A percentile compares a stretch with the other conserved stretches of the same genome.
These are phyloP conservation scores for Hirtodrosophila histrioides DNA, from an alignment of 2,888 invertebrate genomes.

Conservation along the genomic window DNA sequence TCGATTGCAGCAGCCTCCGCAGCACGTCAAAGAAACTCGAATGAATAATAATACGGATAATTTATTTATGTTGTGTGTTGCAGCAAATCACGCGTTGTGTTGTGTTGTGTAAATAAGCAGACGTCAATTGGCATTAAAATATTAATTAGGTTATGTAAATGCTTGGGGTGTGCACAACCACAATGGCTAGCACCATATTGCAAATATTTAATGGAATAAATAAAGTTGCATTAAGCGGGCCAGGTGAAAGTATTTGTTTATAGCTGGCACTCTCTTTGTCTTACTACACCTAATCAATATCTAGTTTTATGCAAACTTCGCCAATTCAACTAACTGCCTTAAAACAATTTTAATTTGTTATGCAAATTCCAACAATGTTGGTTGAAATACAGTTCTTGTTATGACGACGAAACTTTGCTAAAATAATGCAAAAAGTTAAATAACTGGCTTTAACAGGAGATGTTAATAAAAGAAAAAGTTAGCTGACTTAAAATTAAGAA, in stretches of 20 bases:
- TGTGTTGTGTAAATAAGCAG: slow-evolving; percentile 56
- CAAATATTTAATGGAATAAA: slow-evolving; percentile 22
- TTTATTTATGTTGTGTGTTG: slow-evolving; percentile 49
- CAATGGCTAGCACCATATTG: slow-evolving; percentile 25
- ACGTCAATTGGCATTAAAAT: slow-evolving; percentile 40
- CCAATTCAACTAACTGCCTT: slow-evolving; percentile 4
- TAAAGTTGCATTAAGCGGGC: slow-evolving; percentile 1
- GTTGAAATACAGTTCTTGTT: neutral
- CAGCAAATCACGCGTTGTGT: slow-evolving; percentile 28
- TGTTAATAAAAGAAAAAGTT: neutral
- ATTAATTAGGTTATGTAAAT: slow-evolving; percentile 66
- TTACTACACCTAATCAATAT: too few species aligned
- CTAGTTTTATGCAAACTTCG: neutral
- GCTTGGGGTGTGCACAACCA: slow-evolving; percentile 3
- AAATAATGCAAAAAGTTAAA: slow-evolving; percentile 1
- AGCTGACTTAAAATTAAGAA: too few species aligned
- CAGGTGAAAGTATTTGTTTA: slow-evolving; percentile 4
- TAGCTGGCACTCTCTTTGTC: neutral
- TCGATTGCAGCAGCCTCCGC: slow-evolving; percentile 37
- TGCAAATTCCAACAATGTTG: slow-evolving; percentile 10
- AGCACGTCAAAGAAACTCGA: slow-evolving; percentile 7
- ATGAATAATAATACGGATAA: slow-evolving; percentile 48
- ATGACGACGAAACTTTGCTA: too few species aligned
- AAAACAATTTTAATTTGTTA: slow-evolving; percentile 19
- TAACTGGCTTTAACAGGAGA: neutral